phyloP scores from a whole-genome alignment of 2,888 invertebrate species.

The Ophioninae sp. region DNA sequence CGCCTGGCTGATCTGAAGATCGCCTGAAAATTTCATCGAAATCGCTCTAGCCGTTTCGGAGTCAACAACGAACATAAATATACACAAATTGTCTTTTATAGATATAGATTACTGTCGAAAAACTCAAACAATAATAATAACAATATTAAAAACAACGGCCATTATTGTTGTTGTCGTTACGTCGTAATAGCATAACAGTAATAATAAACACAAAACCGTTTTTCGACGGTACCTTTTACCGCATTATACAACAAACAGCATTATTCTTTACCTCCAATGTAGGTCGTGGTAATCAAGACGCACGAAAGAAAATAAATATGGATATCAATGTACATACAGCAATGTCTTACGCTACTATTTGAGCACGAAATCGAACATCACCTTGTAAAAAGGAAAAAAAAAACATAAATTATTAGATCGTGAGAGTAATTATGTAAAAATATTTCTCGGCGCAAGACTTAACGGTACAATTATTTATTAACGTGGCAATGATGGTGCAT shows the following conservation, averaged over 20 bases:
- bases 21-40: too few species aligned
- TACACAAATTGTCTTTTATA: too few species aligned
- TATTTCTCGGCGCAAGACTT: constrained; percentile 19
- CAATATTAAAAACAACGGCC: constrained; percentile 4
- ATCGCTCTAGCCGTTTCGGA: too few species aligned
- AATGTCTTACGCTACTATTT: neutral
- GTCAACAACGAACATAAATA: too few species aligned
- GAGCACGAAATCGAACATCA: neutral
- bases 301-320: neutral
- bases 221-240: constrained; percentile 47
- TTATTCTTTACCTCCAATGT: constrained; percentile 38
- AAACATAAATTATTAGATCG: constrained; percentile 20
- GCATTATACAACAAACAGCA: constrained; percentile 21
- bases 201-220: constrained; percentile 31
- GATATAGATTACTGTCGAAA: too few species aligned
- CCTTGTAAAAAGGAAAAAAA: neutral
- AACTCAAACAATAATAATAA: constrained; percentile 29
- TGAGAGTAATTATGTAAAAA: constrained; percentile 32
- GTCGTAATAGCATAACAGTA: too few species aligned
- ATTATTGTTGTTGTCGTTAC: too few species aligned
- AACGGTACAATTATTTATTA: constrained; percentile 51
- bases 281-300: constrained; percentile 41
- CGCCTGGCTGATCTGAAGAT: too few species aligned
- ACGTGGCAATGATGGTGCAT: constrained; percentile 39
- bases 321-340: neutral